A percentile compares a stretch with the other conserved stretches of the same genome.
These are phyloP conservation scores for Dryococelus australis DNA, from an alignment of 2,888 invertebrate genomes.

Conservation along the genomic window DNA sequence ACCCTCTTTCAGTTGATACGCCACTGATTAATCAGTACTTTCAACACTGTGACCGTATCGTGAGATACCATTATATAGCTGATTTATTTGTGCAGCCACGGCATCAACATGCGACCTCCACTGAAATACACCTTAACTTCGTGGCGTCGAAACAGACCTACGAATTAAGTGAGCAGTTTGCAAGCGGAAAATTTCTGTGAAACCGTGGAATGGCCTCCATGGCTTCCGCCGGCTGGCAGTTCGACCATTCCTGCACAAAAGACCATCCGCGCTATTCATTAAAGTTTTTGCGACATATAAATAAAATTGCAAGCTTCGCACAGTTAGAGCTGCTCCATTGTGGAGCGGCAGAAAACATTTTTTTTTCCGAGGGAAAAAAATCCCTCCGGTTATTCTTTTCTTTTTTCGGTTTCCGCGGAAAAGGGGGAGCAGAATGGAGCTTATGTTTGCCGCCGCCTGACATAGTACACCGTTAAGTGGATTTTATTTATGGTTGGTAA, in stretches of 20 bases:
- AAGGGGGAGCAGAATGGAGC: neutral
- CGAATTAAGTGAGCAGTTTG: neutral
- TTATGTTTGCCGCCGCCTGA: constrained; percentile 7
- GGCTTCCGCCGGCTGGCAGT: neutral
- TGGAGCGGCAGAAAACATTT: neutral
- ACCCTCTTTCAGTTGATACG: too few relatives aligned
- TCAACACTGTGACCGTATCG: too few relatives aligned
- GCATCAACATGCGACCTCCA: too few relatives aligned
- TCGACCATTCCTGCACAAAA: neutral
- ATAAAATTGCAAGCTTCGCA: constrained; percentile 3
- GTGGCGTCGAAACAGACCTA: neutral
- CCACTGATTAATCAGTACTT: too few relatives aligned
- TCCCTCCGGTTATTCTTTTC: neutral
- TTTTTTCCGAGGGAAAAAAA: neutral
- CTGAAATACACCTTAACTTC: neutral
- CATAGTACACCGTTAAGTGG: constrained; percentile 16
- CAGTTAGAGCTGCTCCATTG: neutral
- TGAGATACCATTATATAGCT: too few relatives aligned
- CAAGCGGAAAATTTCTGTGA: too few relatives aligned
- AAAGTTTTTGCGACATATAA: neutral
- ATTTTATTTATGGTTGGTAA: neutral
- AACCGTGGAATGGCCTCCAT: too few relatives aligned
- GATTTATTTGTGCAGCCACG: too few relatives aligned
- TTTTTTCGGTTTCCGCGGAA: neutral
- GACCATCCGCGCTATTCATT: neutral